phyloP scores from a whole-genome alignment of 2,797 vertebrate species.

The Heterohyrax brucei region DNA sequence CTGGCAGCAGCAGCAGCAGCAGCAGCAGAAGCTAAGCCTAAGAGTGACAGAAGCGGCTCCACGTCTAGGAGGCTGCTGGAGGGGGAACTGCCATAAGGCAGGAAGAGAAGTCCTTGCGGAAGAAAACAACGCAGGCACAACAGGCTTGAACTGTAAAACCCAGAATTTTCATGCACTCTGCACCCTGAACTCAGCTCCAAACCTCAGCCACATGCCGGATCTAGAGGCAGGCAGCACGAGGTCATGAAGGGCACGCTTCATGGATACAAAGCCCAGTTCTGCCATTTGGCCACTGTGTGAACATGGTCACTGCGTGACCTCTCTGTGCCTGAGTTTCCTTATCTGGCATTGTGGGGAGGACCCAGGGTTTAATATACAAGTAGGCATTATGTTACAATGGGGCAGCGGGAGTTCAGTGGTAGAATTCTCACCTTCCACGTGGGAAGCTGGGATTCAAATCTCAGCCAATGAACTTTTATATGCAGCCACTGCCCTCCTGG shows the following conservation, averaged over 20 bases:
- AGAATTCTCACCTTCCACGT: background rate
- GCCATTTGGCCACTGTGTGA: background rate
- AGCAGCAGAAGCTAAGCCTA: background rate
- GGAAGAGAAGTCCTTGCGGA: background rate
- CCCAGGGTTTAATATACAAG: background rate
- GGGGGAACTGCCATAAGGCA: accelerated
- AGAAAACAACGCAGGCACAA: background rate
- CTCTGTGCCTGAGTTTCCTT: constrained; percentile 4
- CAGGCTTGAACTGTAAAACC: accelerated
- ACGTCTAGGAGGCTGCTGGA: accelerated
- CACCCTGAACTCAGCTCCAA: background rate
- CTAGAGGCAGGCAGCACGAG: background rate
- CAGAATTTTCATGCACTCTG: background rate
- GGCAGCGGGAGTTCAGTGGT: background rate
- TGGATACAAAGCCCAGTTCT: background rate
- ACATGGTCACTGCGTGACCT: background rate
- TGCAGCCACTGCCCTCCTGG: background rate
- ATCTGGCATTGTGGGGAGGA: background rate
- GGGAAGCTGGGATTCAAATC: background rate
- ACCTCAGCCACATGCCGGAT: accelerated
- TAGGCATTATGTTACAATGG: background rate
- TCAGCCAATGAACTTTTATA: background rate
- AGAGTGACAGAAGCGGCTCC: background rate
- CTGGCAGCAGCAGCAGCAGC: background rate
- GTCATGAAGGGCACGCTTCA: background rate